Base-by-base conservation (phyloP, 2,888 invertebrate genomes). In the Drosophila merina region DNA sequence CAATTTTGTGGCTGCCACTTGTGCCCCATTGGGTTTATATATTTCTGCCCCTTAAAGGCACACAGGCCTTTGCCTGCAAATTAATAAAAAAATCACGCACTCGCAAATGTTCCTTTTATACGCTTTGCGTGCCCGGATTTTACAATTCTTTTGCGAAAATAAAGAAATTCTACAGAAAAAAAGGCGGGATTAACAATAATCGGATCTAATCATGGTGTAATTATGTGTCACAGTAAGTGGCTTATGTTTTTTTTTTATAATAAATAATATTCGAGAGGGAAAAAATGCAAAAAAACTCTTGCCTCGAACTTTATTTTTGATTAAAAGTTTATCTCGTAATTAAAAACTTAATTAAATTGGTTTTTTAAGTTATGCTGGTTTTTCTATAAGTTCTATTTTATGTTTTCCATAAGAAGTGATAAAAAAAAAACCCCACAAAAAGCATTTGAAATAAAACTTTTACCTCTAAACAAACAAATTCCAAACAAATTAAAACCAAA, bases 51-150 rank as follows among this genome's bases (percentile, higher is more conserved):
- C 59, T 7, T 33, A 48, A 58, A 33, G 47, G 49, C 40, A 55
- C 1, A 1, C 1, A 1, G 14, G 20, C 20, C 20, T 36, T 0
- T n/a, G 36, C 36, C 36, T n/a, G 5, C 28, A 28, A 50, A 74
- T 83, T 82, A 70, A 63, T 67, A 83, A 71, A 72, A 70, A 72
- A 70, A 79, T 83, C 83, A 83, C 83, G 84, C 79, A 81, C 68
- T 72, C 54, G 51, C 79, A 79, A 64, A 86, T 74, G 79, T 38
- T 50, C 40, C 47, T 76, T 79, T 82, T 77, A 82, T 83, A 57
- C 49, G 73, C n/a, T 56, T 72, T 79, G 83, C 86, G 82, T 86
- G 82, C 72, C 25, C 59, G 47, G 83, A 75, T 76, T 82, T 76
- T 51, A 60, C 67, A 82, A 85, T 71, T 26, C 5, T 8, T 47